Evolutionary conservation across 2,888 invertebrate species (phyloP).

Genomic region (Harpalus rubripes): DNA sequence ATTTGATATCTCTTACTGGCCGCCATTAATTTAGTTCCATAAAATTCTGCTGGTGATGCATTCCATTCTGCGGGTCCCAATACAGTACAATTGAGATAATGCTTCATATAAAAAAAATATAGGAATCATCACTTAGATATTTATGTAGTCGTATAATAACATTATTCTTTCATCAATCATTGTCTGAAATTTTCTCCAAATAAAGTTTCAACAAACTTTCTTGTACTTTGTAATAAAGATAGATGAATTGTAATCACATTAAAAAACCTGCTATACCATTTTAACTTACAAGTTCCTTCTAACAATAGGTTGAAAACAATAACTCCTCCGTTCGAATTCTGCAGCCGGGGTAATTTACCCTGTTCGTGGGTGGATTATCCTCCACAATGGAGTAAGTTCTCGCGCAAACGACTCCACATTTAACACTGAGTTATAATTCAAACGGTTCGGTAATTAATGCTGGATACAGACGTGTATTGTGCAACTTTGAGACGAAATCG

Average conservation of each 20-base stretch:
- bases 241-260: neutral
- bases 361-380: constrained; percentile 1
- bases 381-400: constrained; percentile 51
- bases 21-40: too few species aligned
- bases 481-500: constrained; percentile 5
- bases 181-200: too few species aligned
- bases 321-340: neutral
- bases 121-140: too few species aligned
- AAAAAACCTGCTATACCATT: neutral
- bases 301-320: constrained; percentile 11
- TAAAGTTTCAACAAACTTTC: neutral
- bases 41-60: too few species aligned
- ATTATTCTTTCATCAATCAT: too few species aligned
- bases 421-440: constrained; percentile 59
- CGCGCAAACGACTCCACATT: constrained; percentile 55
- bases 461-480: constrained; percentile 52
- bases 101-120: too few species aligned
- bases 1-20: too few species aligned
- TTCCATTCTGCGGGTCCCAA: too few species aligned
- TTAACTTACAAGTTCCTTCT: neutral
- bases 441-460: constrained; percentile 55
- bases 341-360: constrained; percentile 29
- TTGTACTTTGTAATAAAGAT: neutral
- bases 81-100: too few species aligned
- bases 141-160: too few species aligned